A percentile compares a stretch with the other conserved stretches of the same genome.
phyloP scores from a whole-genome alignment of 2,888 invertebrate species.

The Cheilosia urbana region DNA sequence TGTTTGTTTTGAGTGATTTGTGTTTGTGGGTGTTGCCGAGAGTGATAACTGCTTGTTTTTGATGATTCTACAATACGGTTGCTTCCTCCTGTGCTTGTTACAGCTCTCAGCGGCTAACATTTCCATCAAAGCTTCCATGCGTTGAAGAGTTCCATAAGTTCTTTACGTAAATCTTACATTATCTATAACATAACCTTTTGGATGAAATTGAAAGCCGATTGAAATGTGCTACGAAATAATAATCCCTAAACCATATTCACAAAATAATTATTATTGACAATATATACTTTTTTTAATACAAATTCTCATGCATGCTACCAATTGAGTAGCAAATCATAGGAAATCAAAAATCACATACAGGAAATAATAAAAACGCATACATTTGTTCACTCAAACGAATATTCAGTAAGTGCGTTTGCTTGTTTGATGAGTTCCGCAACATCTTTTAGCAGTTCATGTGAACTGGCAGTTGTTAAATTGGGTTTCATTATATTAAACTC shows the following conservation, averaged over 20 bases:
- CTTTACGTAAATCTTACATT: too few relatives aligned
- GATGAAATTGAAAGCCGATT: too few relatives aligned
- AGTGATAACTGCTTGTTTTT: too few relatives aligned
- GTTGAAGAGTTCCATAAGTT: too few relatives aligned
- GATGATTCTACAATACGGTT: too few relatives aligned
- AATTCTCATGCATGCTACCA: neutral
- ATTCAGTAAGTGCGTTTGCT: constrained; percentile 84
- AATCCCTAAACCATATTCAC: neutral
- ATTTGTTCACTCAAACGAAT: constrained; percentile 78
- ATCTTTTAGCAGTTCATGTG: constrained; percentile 84
- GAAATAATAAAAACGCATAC: constrained; percentile 8
- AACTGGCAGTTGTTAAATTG: constrained; percentile 85
- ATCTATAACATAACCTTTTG: too few relatives aligned
- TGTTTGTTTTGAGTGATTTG: too few relatives aligned
- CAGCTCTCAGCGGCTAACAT: too few relatives aligned
- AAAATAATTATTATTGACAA: neutral
- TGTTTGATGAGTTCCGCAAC: constrained; percentile 84
- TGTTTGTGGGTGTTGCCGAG: too few relatives aligned
- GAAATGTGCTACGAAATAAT: too few relatives aligned
- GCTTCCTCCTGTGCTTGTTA: too few relatives aligned
- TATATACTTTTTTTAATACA: constrained; percentile 13
- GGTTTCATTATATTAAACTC: constrained; percentile 86
- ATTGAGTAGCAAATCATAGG: neutral
- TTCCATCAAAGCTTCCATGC: too few relatives aligned
- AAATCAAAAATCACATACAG: constrained; percentile 32